These are phyloP conservation scores for Matsumurasca onukii DNA, from an alignment of 1,140 invertebrate genomes.

Conservation along the genomic window DNA sequence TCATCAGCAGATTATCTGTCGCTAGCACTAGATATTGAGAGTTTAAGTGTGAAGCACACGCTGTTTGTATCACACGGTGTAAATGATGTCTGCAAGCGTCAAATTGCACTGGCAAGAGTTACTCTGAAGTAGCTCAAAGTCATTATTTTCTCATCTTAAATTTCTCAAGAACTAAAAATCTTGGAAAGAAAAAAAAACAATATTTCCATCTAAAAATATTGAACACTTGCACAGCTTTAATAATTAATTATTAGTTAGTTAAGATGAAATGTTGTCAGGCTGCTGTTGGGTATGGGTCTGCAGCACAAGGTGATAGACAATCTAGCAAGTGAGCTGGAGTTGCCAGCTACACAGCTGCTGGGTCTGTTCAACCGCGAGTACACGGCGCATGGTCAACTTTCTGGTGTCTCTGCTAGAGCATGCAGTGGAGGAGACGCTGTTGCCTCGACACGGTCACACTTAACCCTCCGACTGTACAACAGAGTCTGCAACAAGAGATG, in stretches of 20 bases:
- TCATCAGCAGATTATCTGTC: too few species aligned
- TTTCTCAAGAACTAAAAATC: too few species aligned
- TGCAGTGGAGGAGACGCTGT: conserved; percentile 64
- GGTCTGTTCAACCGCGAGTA: conserved; percentile 86
- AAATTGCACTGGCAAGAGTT: too few species aligned
- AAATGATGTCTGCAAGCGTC: too few species aligned
- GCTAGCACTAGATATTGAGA: too few species aligned
- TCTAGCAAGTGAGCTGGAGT: conserved; percentile 76
- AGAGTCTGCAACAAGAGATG: conserved; percentile 80
- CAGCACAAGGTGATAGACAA: conserved; percentile 91
- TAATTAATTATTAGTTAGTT: not conserved
- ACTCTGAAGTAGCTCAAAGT: too few species aligned
- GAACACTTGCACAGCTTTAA: not conserved
- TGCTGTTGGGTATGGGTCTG: conserved; percentile 88
- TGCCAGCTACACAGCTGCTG: conserved; percentile 82
- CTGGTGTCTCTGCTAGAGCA: conserved; percentile 61
- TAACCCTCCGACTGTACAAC: conserved; percentile 60
- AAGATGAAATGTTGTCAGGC: conserved; percentile 58
- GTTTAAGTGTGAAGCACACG: too few species aligned
- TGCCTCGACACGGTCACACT: conserved; percentile 50
- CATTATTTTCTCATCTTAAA: too few species aligned
- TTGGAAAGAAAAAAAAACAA: too few species aligned
- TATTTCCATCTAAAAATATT: too few species aligned
- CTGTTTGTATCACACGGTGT: too few species aligned
- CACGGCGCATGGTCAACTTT: conserved; percentile 53